Percentiles rank a stretch among this genome's conserved stretches.
Conservation (phyloP, 2,113 vertebrate genomes). For the Atrichornis clamosus region DNA sequence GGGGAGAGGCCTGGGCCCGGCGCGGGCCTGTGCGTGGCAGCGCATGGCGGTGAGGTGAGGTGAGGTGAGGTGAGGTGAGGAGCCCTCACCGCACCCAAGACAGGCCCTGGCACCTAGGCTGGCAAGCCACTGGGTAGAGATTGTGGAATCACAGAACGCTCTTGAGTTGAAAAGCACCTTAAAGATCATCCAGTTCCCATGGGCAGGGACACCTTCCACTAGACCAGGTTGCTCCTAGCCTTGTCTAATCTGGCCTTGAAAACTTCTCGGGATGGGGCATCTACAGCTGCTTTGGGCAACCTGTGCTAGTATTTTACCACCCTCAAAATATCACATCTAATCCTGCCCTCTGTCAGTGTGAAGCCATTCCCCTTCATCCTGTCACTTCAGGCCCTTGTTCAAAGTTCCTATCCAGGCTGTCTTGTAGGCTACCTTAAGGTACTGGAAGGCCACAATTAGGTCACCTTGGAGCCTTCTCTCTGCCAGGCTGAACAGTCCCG, state of each 20-base stretch:
- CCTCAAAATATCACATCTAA: neutral
- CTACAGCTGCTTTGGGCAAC: neutral
- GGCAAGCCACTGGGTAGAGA: neutral
- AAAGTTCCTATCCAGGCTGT: neutral
- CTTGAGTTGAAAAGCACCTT: neutral
- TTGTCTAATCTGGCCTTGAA: neutral
- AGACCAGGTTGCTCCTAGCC: neutral
- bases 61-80: neutral
- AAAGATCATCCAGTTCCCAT: too few relatives aligned
- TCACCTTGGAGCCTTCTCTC: neutral
- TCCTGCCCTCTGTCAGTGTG: neutral
- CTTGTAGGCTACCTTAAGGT: neutral
- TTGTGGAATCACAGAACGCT: neutral
- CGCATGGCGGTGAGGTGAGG: neutral
- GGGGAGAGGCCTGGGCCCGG: rapidly evolving
- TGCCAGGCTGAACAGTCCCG: neutral
- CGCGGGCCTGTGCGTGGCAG: too few relatives aligned
- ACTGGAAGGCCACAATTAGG: neutral
- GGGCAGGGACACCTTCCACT: neutral
- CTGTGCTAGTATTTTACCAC: too few relatives aligned
- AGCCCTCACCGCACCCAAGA: too few relatives aligned
- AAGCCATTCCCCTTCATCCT: neutral
- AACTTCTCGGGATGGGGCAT: neutral
- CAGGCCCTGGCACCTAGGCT: too few relatives aligned
- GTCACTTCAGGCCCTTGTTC: neutral